Conservation (phyloP, 2,797 vertebrate genomes). For the Propithecus deckenii region DNA sequence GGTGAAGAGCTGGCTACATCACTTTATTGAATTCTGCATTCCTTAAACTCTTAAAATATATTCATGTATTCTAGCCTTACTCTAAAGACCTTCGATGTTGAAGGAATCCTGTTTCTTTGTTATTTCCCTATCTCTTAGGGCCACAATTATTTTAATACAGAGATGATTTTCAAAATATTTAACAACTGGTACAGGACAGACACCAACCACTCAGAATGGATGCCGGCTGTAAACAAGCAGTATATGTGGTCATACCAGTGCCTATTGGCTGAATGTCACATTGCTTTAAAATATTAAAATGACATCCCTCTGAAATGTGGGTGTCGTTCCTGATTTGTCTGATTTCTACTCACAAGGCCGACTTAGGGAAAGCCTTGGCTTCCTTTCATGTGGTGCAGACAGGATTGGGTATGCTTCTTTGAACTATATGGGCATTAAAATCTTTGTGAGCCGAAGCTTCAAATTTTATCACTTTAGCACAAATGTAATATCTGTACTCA, state of each 20-base stretch:
- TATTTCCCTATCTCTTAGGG: not conserved
- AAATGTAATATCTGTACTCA: not conserved
- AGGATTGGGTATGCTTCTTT: not conserved
- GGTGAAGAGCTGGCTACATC: not conserved
- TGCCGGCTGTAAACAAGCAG: not conserved
- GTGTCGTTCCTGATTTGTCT: not conserved
- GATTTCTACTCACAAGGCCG: not conserved
- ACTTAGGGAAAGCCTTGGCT: not conserved
- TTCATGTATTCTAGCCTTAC: constrained; percentile 22
- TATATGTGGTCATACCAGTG: not conserved
- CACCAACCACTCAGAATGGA: not conserved
- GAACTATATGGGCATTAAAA: constrained; percentile 46
- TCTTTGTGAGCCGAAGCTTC: constrained; percentile 27
- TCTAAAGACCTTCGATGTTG: not conserved
- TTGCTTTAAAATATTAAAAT: not conserved
- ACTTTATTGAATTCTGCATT: not conserved
- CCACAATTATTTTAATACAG: constrained; percentile 25
- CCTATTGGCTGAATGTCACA: not conserved
- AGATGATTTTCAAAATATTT: constrained; percentile 55
- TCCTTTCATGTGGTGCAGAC: not conserved
- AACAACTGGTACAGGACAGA: constrained; percentile 21
- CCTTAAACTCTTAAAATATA: not conserved
- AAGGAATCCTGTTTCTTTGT: not conserved
- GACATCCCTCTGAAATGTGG: not conserved
- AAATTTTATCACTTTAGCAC: not conserved